A percentile compares a stretch with the other conserved stretches of the same genome.
Conservation (phyloP, 1,140 invertebrate genomes). For the Drosophila paulistorum region DNA sequence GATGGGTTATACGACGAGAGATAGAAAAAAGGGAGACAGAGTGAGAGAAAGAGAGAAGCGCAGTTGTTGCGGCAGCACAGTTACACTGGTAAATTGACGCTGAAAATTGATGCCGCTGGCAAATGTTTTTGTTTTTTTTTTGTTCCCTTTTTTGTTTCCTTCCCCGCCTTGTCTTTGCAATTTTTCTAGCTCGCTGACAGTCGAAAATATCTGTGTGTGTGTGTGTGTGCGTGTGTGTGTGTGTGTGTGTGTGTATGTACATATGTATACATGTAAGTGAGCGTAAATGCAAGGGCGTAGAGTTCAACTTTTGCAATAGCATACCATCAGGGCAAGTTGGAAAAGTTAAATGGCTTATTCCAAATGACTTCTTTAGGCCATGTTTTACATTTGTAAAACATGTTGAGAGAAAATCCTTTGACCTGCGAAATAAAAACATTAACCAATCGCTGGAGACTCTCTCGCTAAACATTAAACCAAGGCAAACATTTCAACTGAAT, state of each 20-base stretch:
- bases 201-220: conserved; percentile 21
- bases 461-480: too few species aligned
- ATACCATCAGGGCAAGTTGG: not conserved
- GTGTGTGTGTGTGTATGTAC: not conserved
- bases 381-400: too few species aligned
- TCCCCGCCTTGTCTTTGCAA: conserved; percentile 44
- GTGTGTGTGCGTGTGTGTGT: conserved; percentile 4
- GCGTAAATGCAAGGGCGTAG: conserved; percentile 2
- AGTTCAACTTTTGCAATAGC: not conserved
- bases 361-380: too few species aligned
- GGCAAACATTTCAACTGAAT: too few species aligned
- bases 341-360: too few species aligned
- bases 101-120: conserved; percentile 63
- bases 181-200: conserved; percentile 58
- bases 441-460: too few species aligned
- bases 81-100: conserved; percentile 58
- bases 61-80: conserved; percentile 43
- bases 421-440: too few species aligned
- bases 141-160: conserved; percentile 47
- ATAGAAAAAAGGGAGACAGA: not conserved
- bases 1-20: not conserved
- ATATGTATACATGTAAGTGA: not conserved
- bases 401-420: too few species aligned
- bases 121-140: conserved; percentile 56
- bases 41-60: conserved; percentile 13